A percentile compares a stretch with the other conserved stretches of the same genome.
Evolutionary conservation across 1,140 invertebrate genomes (phyloP).

Genomic region (Drosophila bocki): DNA sequence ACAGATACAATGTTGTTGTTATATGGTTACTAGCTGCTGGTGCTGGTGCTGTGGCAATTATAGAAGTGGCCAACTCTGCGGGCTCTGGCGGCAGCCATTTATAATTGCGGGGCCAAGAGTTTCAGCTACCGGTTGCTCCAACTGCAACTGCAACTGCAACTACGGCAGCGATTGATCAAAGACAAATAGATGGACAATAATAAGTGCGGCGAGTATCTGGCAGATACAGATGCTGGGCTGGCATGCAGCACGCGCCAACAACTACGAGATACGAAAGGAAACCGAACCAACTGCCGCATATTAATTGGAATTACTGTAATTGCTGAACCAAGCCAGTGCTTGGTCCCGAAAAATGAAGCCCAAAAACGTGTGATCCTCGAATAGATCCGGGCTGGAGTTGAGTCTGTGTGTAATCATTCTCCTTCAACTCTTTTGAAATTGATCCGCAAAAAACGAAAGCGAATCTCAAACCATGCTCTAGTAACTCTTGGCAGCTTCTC

Average conservation of each 20-base stretch:
- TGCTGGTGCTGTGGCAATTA: conserved; percentile 36
- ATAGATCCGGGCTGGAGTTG: not conserved
- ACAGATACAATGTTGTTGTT: conserved; percentile 39
- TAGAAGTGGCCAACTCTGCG: conserved; percentile 39
- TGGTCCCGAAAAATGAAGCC: conserved; percentile 17
- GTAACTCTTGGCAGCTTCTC: conserved; percentile 15
- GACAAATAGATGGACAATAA: conserved; percentile 51
- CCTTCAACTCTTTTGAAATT: conserved; percentile 19
- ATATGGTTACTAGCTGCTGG: conserved; percentile 15
- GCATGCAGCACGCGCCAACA: conserved; percentile 55
- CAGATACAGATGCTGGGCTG: conserved; percentile 27
- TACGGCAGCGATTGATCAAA: conserved; percentile 40
- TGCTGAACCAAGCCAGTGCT: conserved; percentile 20
- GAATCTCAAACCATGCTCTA: conserved; percentile 40
- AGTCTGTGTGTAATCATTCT: conserved; percentile 2
- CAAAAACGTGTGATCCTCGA: conserved; percentile 33
- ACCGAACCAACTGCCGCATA: conserved; percentile 30
- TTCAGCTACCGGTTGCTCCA: conserved; percentile 35
- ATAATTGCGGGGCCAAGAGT: conserved; percentile 39
- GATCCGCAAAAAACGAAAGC: conserved; percentile 43
- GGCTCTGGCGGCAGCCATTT: conserved; percentile 36
- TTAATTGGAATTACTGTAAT: conserved; percentile 56
- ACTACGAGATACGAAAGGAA: conserved; percentile 14
- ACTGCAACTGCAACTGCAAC: conserved; percentile 15
- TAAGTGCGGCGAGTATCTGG: conserved; percentile 37